Evolutionary conservation across 2,888 invertebrate genomes (phyloP).

Genomic region (Dolichopus griseipennis): DNA sequence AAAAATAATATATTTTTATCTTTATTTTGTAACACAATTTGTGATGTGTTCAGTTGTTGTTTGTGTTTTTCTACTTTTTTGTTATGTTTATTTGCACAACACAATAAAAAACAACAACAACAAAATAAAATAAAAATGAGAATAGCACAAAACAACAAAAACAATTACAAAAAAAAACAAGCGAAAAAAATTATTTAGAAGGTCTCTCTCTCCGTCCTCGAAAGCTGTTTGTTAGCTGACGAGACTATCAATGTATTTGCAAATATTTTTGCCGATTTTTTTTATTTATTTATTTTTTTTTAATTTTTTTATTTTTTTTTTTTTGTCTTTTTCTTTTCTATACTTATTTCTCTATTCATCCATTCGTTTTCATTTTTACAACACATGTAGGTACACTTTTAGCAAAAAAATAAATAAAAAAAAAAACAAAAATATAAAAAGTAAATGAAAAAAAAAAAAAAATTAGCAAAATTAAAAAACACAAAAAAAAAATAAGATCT

Average conservation of each 20-base stretch:
- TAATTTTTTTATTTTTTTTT: too few relatives aligned
- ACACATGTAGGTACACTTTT: not conserved
- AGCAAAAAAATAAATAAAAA: not conserved
- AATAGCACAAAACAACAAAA: too few relatives aligned
- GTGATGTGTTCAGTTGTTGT: too few relatives aligned
- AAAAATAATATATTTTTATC: not conserved
- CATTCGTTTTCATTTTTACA: constrained; percentile 6
- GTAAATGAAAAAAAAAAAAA: not conserved
- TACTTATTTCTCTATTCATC: constrained; percentile 5
- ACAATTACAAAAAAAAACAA: too few relatives aligned
- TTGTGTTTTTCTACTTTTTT: too few relatives aligned
- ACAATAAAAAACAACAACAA: not conserved
- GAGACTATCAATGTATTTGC: not conserved
- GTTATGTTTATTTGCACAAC: not conserved
- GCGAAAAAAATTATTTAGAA: not conserved
- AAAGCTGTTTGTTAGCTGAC: not conserved
- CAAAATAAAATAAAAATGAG: too few relatives aligned
- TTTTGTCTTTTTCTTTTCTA: not conserved
- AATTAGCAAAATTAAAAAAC: not conserved
- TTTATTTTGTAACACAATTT: constrained; percentile 1
- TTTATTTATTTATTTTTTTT: not conserved
- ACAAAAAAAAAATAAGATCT: not conserved
- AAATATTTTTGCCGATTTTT: not conserved
- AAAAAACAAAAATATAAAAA: too few relatives aligned
- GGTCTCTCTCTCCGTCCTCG: constrained; percentile 6